Evolutionary conservation across 2,888 invertebrate genomes (phyloP).

Genomic region (Pherbina coryleti): DNA sequence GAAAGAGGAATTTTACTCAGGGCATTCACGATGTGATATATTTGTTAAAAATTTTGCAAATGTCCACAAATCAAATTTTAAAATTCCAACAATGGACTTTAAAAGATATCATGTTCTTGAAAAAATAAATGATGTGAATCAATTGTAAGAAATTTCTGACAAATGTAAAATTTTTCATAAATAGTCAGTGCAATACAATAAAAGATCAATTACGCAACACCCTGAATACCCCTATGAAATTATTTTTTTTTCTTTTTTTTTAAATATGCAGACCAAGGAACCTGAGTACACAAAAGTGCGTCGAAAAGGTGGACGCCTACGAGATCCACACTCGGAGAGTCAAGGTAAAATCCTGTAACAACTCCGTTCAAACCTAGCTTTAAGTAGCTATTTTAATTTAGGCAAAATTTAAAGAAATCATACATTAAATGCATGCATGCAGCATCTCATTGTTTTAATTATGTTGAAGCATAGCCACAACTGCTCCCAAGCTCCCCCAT

Average conservation of each 20-base stretch:
- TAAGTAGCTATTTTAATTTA: conserved; percentile 45
- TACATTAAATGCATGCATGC: conserved; percentile 36
- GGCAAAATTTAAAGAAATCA: conserved; percentile 56
- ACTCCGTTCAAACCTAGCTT: conserved; percentile 43
- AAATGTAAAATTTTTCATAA: no score
- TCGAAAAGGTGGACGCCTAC: conserved; percentile 83
- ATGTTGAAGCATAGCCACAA: background rate
- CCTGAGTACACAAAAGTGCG: conserved; percentile 87
- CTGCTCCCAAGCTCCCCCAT: background rate
- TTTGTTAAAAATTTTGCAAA: no score
- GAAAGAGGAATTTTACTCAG: no score
- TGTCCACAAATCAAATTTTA: no score
- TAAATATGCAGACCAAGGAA: conserved; percentile 73
- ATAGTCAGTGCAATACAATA: no score
- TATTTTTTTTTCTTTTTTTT: conserved; percentile 18
- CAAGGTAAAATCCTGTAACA: conserved; percentile 74
- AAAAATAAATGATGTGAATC: no score
- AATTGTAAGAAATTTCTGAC: no score
- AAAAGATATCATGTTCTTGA: no score
- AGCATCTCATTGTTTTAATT: conserved; percentile 27
- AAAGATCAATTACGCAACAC: no score
- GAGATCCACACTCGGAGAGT: conserved; percentile 86
- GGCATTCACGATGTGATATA: no score
- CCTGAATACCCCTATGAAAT: background rate
- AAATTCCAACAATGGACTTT: no score